A percentile compares a stretch with the other conserved stretches of the same genome.
phyloP scores from a whole-genome alignment of 2,113 vertebrate genomes.

The Pyrgilauda ruficollis region DNA sequence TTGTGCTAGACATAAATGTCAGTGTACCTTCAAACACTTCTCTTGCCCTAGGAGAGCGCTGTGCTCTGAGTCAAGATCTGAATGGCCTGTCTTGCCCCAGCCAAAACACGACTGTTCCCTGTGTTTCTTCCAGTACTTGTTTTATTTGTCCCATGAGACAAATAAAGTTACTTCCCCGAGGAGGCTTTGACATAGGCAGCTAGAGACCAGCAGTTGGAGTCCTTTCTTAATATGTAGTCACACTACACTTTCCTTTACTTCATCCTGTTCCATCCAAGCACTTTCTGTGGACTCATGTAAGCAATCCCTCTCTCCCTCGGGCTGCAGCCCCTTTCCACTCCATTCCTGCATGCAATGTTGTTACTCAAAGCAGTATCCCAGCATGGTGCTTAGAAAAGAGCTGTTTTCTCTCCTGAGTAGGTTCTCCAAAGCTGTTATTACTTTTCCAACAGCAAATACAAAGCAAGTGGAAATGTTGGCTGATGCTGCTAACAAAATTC shows the following conservation, averaged over 20 bases:
- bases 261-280: not conserved
- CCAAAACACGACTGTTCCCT: not conserved
- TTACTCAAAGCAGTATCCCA: slow-evolving; percentile 59
- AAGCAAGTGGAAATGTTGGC: slow-evolving; percentile 59
- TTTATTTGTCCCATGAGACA: slow-evolving; percentile 2
- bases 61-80: not conserved
- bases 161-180: not conserved
- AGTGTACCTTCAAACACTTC: not conserved
- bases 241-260: slow-evolving; percentile 19
- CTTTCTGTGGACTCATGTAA: not conserved
- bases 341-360: slow-evolving; percentile 37
- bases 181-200: slow-evolving; percentile 14
- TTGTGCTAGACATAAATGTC: not conserved
- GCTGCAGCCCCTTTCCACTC: slow-evolving; percentile 19
- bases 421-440: slow-evolving; percentile 48
- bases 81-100: not conserved
- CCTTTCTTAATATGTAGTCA: not conserved
- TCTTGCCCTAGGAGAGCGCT: not conserved
- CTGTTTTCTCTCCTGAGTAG: slow-evolving; percentile 58
- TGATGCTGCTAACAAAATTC: slow-evolving; percentile 44
- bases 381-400: slow-evolving; percentile 21
- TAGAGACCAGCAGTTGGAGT: slow-evolving; percentile 44
- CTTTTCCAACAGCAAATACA: slow-evolving; percentile 61
- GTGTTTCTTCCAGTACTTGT: slow-evolving; percentile 28
- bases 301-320: not conserved